Base-by-base conservation (phyloP, 35 echinoderm and acorn worm species). In the Heliocidaris tuberculata region DNA sequence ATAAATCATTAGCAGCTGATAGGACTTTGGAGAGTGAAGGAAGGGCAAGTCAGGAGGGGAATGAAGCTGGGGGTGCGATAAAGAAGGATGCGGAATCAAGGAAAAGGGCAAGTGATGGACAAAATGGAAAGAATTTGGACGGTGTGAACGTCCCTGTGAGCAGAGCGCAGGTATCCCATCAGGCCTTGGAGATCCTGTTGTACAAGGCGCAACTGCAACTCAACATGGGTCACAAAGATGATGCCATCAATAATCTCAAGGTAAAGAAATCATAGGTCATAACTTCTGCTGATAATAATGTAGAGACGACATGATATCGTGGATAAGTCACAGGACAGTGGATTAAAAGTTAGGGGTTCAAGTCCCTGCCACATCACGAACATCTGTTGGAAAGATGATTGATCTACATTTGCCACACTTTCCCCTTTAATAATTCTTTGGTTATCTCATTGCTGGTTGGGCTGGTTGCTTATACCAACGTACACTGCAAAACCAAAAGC, bases 121-220 rank as follows among this genome's bases (percentile, higher is more conserved):
- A 78, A 89, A 19, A 47, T 42, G 31, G 47, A 47, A 31, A 47
- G 87, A 89, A 42, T 13, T 47, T 24, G 31, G 47, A 47, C 87
- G 11, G 11, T 89, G 31, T 48, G 47, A 48, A 42, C 3, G 31
- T 7, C 9, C 87, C 29, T 9, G 4, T 24, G 2, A 50, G 8
- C 48, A 48, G 48, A 13, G 11, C 59, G 50, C 4, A 93, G 49
- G 13, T 52, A 31, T 93, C 91, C 31, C 91, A 93, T 59, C 91
- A 93, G 48, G 29, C 11, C 32, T 48, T 93, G 91, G 91, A 93
- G 50, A 93, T 93, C 50, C 91, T 93, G 91, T 59, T 93, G 91
- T 93, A 93, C 30, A 15, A 59, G 91, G 48, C 91, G 2, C 91
- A 93, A 24, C 48, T 93, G 17, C 47, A 52, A 5, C 24, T 93